phyloP scores from a whole-genome alignment of 2,113 vertebrate genomes.

The Platichthys flesus region DNA sequence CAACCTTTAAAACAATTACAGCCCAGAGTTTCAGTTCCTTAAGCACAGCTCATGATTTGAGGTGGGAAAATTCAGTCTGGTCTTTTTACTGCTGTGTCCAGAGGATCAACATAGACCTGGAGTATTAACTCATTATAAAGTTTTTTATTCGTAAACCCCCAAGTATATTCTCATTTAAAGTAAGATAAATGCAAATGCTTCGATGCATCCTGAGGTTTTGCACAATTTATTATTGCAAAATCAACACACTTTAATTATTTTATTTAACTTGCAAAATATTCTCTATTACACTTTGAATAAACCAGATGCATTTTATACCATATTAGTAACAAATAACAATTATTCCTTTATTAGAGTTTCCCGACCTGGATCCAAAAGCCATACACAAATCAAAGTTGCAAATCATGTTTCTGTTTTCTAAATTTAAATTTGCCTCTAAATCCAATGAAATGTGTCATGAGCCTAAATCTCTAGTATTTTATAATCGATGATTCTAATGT shows the following conservation, averaged over 20 bases:
- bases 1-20: constrained; percentile 70
- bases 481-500: no score
- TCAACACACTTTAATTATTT: not conserved
- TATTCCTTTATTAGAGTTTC: not conserved
- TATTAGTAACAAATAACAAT: not conserved
- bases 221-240: not conserved
- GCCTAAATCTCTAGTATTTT: no score
- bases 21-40: constrained; percentile 50
- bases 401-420: not conserved
- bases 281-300: not conserved
- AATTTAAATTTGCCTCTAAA: not conserved
- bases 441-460: not conserved
- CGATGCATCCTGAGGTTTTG: not conserved
- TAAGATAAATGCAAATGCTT: not conserved
- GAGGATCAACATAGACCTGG: not conserved
- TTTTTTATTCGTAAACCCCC: not conserved
- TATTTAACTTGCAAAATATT: not conserved
- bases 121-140: not conserved
- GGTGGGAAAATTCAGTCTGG: constrained; percentile 16
- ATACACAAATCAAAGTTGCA: not conserved
- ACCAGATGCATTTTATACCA: not conserved
- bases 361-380: not conserved
- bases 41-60: constrained; percentile 40
- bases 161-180: not conserved
- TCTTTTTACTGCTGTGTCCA: not conserved